Conservation (phyloP, 1,140 invertebrate species). For the Meloidogyne chitwoodi region DNA sequence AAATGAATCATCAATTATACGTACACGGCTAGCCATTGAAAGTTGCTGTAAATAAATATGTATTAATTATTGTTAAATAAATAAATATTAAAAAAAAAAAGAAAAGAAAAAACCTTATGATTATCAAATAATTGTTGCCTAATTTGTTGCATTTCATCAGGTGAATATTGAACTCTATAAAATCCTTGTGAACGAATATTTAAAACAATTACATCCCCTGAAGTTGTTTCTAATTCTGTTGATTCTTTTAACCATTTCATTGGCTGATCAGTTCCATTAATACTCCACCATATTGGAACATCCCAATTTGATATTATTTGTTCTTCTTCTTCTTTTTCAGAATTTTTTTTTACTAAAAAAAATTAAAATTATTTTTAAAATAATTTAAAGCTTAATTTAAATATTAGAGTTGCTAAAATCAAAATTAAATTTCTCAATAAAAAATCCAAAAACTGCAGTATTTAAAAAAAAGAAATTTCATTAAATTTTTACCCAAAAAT, state of each 20-base stretch:
- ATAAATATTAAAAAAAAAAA: neutral
- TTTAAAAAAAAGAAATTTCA: too few species aligned
- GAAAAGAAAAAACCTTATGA: constrained; percentile 7
- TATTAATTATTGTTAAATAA: too few species aligned
- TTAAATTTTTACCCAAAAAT: too few species aligned
- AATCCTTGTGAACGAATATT: constrained; percentile 47
- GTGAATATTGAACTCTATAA: constrained; percentile 44
- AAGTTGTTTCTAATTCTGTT: neutral
- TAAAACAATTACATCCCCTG: constrained; percentile 32
- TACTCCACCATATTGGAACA: constrained; percentile 42
- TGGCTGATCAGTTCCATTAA: constrained; percentile 33
- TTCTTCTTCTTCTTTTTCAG: neutral
- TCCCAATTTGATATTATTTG: constrained; percentile 38
- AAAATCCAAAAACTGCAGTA: too few species aligned
- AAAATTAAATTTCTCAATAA: too few species aligned
- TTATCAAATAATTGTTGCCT: constrained; percentile 40
- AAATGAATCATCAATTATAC: constrained; percentile 51
- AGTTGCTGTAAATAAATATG: constrained; percentile 28
- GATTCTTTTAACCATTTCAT: constrained; percentile 44
- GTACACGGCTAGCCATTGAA: constrained; percentile 38
- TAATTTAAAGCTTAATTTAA: too few species aligned
- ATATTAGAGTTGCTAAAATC: too few species aligned
- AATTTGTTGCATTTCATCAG: constrained; percentile 30
- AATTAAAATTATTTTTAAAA: too few species aligned
- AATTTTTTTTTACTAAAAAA: neutral